These are phyloP conservation scores for Diorhabda carinulata DNA, from an alignment of 1,140 invertebrate species.

Conservation along the genomic window DNA sequence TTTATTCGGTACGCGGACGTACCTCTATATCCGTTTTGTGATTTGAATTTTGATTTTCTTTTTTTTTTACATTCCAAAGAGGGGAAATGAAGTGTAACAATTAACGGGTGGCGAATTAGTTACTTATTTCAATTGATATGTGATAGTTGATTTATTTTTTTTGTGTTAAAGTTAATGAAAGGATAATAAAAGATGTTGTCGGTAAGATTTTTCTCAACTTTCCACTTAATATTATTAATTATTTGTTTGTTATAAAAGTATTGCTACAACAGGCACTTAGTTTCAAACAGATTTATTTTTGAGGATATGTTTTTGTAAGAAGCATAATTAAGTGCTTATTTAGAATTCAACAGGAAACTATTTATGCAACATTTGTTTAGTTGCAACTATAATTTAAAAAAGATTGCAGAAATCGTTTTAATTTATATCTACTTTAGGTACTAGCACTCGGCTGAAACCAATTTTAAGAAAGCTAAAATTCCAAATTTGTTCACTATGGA, in stretches of 20 bases:
- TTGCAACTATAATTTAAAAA: no score
- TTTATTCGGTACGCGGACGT: neutral
- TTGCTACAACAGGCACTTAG: no score
- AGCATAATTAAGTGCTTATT: no score
- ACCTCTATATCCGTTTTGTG: constrained; percentile 16
- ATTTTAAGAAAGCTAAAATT: neutral
- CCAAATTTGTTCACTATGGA: neutral
- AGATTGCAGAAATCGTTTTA: no score
- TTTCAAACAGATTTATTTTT: no score
- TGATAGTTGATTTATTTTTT: neutral
- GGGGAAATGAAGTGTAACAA: neutral
- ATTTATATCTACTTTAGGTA: neutral
- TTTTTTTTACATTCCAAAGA: neutral
- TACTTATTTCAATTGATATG: constrained; percentile 3
- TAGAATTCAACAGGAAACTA: no score
- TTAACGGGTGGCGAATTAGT: neutral
- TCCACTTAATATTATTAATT: no score
- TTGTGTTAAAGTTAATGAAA: neutral
- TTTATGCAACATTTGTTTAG: no score
- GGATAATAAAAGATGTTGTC: constrained; percentile 10
- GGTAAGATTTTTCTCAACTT: neutral
- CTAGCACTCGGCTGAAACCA: neutral
- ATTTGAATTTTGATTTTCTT: constrained; percentile 16
- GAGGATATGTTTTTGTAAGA: no score
- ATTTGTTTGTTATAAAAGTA: no score